Evolutionary conservation across 2,797 vertebrate genomes (phyloP), one percentile per base, ranked within the genome.

Genomic region (Oryzias sinensis): DNA sequence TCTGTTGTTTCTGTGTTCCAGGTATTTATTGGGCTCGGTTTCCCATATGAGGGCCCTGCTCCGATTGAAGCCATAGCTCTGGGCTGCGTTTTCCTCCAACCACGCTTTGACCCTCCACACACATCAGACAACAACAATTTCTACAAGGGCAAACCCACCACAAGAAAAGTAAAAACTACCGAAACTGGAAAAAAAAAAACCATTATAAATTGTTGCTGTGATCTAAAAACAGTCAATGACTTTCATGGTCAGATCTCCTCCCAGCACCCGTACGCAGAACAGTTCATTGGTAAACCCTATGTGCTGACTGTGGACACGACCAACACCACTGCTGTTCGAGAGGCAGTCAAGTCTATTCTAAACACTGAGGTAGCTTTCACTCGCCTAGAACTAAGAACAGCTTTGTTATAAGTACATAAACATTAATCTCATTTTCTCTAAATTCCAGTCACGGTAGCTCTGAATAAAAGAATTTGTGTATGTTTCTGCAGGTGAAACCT

Each of bases 21-120:
- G 90, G 72, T 92, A 44, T 92, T 92, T 82, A 87, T 91, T 17
- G 90, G 90, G 44, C 87, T 92, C 11, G 90, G 90, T 41, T 92
- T 92, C 65, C 90, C 90, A 42, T 92, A 88, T 5, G 90, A 92
- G 63, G 90, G 90, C 59, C 90, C 90, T 2, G 89, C 90, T 57
- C 90, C 90, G 4, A 82, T 91, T 18, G 89, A 92, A 65, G 90
- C 90, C 0, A 77, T 92, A 13, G 81, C 86, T 27, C 59, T 87
- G 48, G 90, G 90, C 17, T 92, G 90, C 16, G 59, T 87, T 52
- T 91, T 91, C 61, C 80, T 92, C 24, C 90, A 91, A 79, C 90
- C 90, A 4, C 64, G 68, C 4, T 88, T 91, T 59, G 55, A 79
- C 37, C 87, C 90, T 0, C 77, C 88, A 2, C 88, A 84, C 71